Evolutionary conservation across 2,113 vertebrate species (phyloP), one percentile per base, ranked within the genome.

Genomic region (Candoia aspera): DNA sequence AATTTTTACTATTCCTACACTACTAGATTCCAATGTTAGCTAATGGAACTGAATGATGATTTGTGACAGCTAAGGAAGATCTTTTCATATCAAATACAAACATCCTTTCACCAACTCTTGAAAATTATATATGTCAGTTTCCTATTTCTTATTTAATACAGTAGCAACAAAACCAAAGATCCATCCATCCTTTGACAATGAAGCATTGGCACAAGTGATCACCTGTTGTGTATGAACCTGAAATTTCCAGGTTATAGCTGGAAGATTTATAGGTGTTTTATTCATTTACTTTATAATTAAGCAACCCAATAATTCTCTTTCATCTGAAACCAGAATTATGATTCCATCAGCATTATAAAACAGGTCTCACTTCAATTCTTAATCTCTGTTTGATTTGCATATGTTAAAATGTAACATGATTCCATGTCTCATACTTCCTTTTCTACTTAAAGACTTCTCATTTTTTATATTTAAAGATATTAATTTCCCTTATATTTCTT

Each of bases 121-220:
- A 92, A 92, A 46, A 92, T 89, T 84, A 89, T 84, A 84, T 64
- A 86, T 86, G 55, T 60, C 64, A 60, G 49, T 92, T 89, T 92
- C 87, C 87, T 84, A 21, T 92, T 62, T 88, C 73, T 84, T 89
- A 92, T 88, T 88, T 92, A 89, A 89, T 89, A 73, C 13, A 73
- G 33, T 37, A 89, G 73, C 84, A 92, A 89, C 29, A 92, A 92
- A 84, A 60, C 29, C 29, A 89, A 60, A 49, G 55, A 24, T 9
- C 11, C 84, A 68, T 91, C 84, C 87, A 92, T 92, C 58, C 37
- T 12, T 21, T 92, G 55, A 84, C 86, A 89, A 84, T 84, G 42
- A 92, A 88, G 57, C 60, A 62, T 89, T 73, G 46, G 84, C 73
- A 89, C 83, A 58, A 29, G 33, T 89, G 21, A 87, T 87, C 33